Base-by-base conservation (phyloP, 2,797 vertebrate genomes). In the Phylloscopus collybita region DNA sequence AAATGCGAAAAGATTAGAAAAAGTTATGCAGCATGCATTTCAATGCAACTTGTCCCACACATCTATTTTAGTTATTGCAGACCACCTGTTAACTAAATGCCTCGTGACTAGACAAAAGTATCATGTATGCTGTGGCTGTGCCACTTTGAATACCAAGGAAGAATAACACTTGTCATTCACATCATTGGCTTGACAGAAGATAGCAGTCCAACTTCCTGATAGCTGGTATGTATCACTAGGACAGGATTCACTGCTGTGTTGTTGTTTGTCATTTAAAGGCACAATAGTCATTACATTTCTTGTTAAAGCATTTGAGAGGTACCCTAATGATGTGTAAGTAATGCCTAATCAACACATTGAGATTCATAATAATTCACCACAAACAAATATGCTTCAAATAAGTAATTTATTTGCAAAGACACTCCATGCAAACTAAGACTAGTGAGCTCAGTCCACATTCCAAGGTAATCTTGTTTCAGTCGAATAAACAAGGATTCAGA, bases 1-100 rank as follows among this genome's bases (percentile, higher is more conserved):
- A 80, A 88, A 88, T 22, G 61, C 12, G 2, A 82, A 83, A 91
- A 94, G 21, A 80, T 67, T 80, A 95, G 67, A 85, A 89, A 85
- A 70, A 80, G 59, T 60, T 76, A 54, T 64, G 87, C 75, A 71
- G 78, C 9, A 29, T n/a, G 78, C 62, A 90, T 95, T 91, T 75
- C 78, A 90, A 89, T 82, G 21, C 38, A 90, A 72, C 49, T 51
- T 90, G 86, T 80, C 65, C 60, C 57, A 82, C 65, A 80, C 26
- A 60, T 70, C 49, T 88, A 50, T 92, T 93, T 89, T 56, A 64
- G 50, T 23, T 82, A 64, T 61, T 86, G 70, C 85, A 82, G 64
- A 62, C 75, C 78, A 88, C 86, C 56, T 90, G 76, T 83, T 95
- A 78, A 86, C n/a, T 72, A 47, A 90, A 86, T 72, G n/a, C 42